Evolutionary conservation across 2,113 vertebrate genomes (phyloP).

Genomic region (Scartelaos histophorus): DNA sequence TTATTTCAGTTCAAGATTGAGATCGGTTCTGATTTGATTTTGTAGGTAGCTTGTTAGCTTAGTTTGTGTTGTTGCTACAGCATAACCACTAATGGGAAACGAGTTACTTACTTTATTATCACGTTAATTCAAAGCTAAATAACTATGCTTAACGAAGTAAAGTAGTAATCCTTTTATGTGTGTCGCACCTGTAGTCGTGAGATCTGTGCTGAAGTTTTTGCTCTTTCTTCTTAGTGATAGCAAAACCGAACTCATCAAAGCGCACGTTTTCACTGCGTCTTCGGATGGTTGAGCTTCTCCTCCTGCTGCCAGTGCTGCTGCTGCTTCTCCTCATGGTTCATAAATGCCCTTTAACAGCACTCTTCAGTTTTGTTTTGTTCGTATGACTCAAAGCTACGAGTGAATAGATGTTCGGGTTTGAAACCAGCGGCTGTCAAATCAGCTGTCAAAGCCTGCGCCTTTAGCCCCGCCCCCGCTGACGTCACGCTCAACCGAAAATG

Average conservation of each 20-base stretch:
- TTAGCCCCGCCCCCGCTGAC: conserved; percentile 1
- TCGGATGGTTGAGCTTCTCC: conserved; percentile 32
- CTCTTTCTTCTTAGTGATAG: conserved; percentile 58
- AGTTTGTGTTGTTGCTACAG: not conserved
- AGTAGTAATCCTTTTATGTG: not conserved
- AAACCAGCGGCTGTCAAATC: conserved; percentile 11
- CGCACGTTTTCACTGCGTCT: conserved; percentile 52
- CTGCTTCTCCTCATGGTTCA: conserved; percentile 47
- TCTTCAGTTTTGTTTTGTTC: not conserved
- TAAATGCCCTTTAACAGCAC: not conserved
- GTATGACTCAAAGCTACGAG: not conserved
- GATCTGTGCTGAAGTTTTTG: conserved; percentile 64
- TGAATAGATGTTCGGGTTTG: not conserved
- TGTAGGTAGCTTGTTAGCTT: not conserved
- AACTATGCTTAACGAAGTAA: not conserved
- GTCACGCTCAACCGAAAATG: conserved; percentile 45
- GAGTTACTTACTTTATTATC: not conserved
- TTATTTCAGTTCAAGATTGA: not conserved
- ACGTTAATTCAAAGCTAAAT: not conserved
- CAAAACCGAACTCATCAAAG: conserved; percentile 74
- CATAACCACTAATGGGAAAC: not conserved
- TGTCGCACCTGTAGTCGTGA: conserved; percentile 72
- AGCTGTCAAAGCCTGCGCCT: not conserved
- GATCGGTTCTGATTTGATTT: not conserved
- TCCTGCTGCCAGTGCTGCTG: conserved; percentile 31